Conservation (phyloP, 2,113 vertebrate genomes). For the Mirza zaza region DNA sequence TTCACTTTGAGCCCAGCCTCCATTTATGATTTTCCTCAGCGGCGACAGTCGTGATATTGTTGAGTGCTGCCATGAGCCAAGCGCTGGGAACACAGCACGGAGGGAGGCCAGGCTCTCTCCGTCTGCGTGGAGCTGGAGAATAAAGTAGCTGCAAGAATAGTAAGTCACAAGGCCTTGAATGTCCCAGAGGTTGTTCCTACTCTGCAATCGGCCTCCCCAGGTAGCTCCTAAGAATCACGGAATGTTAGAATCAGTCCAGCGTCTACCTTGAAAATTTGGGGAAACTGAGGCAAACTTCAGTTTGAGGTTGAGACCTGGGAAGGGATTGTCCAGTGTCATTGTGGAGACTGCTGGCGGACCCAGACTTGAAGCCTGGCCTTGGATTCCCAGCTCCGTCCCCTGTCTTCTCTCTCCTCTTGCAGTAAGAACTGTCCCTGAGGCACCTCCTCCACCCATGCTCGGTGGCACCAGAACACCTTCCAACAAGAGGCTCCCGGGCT, state of each 20-base stretch:
- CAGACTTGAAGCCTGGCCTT: background rate
- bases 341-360: background rate
- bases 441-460: background rate
- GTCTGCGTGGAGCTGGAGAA: background rate
- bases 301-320: background rate
- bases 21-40: background rate
- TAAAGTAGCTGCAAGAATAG: background rate
- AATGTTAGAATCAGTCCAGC: background rate
- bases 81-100: background rate
- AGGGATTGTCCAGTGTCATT: background rate
- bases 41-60: background rate
- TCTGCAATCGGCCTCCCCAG: background rate
- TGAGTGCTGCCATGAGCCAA: background rate
- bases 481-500: background rate
- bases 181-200: background rate
- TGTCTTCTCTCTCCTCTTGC: background rate
- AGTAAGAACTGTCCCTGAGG: background rate
- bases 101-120: background rate
- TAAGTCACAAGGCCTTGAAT: background rate
- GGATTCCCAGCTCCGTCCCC: rapidly evolving
- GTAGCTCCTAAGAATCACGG: background rate
- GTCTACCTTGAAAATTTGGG: background rate
- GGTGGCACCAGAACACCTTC: slow-evolving; percentile 66
- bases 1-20: background rate
- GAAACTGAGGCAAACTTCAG: background rate